Conservation (phyloP, 2,113 vertebrate species). For the Corapipo altera region DNA sequence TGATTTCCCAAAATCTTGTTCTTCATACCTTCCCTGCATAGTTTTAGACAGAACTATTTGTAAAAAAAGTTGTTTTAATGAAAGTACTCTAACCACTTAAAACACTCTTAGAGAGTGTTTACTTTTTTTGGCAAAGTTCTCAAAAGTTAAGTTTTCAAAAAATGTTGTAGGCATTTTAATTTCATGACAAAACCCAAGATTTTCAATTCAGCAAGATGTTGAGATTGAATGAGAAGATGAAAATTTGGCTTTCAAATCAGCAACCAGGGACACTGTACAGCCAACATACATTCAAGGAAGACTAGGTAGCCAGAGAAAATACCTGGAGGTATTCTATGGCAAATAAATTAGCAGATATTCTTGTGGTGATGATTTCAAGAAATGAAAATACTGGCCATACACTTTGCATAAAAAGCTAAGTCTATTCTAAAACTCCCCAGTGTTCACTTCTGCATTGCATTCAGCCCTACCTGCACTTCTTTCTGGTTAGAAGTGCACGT, state of each 20-base stretch:
- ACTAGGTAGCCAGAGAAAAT: neutral
- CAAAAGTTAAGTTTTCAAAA: neutral
- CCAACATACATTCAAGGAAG: neutral
- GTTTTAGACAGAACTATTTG: neutral
- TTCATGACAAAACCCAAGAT: neutral
- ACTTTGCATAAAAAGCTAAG: neutral
- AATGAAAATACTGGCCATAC: neutral
- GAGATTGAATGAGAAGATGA: neutral
- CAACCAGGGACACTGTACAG: neutral
- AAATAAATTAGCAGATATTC: neutral
- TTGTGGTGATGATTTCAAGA: neutral
- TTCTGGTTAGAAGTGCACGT: rapidly evolving
- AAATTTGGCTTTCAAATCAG: neutral
- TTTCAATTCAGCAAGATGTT: neutral
- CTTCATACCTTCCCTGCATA: neutral
- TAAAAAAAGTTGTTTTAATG: neutral
- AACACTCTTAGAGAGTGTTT: neutral
- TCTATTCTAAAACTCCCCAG: neutral
- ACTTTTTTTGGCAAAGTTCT: neutral
- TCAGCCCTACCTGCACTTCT: neutral
- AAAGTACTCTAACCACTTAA: neutral
- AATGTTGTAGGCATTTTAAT: neutral
- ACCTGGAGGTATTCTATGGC: neutral
- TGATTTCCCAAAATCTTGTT: neutral
- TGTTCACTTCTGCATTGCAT: neutral